These are phyloP conservation scores for Rutilus rutilus DNA, from an alignment of 2,113 vertebrate genomes.

Conservation along the genomic window DNA sequence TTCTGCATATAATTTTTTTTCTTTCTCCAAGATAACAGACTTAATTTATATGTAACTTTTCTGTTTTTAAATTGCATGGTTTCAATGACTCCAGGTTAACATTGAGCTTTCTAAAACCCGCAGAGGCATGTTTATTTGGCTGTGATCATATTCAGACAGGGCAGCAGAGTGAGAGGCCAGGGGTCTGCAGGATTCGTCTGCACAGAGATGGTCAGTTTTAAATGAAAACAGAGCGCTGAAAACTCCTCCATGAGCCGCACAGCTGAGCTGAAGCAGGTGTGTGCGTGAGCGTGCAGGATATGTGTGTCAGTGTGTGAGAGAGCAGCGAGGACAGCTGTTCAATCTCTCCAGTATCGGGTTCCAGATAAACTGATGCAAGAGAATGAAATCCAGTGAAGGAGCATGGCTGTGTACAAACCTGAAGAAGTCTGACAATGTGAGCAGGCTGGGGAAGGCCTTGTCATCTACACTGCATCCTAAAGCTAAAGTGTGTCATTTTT, in stretches of 20 bases:
- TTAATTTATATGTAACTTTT: background rate
- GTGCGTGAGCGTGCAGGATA: conserved; percentile 15
- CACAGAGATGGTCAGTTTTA: conserved; percentile 38
- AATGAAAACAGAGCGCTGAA: conserved; percentile 43
- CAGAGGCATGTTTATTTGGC: conserved; percentile 19
- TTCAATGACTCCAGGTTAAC: background rate
- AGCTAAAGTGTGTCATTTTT: background rate
- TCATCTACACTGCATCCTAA: background rate
- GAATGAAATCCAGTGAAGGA: conserved; percentile 63
- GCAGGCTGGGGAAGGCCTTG: background rate
- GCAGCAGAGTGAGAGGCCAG: background rate
- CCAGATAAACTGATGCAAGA: conserved; percentile 75
- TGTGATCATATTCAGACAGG: background rate
- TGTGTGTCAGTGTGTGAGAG: conserved; percentile 7
- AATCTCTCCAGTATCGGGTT: conserved; percentile 67
- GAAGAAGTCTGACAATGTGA: conserved; percentile 54
- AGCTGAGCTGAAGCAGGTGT: conserved; percentile 46
- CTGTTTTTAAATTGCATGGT: background rate
- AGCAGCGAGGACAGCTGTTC: conserved; percentile 64
- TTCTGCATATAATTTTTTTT: background rate
- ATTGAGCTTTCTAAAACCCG: background rate
- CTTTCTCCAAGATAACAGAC: background rate
- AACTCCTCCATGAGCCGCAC: conserved; percentile 24
- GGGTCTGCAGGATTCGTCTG: background rate
- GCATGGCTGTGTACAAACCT: conserved; percentile 47